Percentiles rank a stretch among this genome's conserved stretches.
These are phyloP conservation scores for Zosterops borbonicus DNA, from an alignment of 2,113 vertebrate genomes.

Conservation along the genomic window DNA sequence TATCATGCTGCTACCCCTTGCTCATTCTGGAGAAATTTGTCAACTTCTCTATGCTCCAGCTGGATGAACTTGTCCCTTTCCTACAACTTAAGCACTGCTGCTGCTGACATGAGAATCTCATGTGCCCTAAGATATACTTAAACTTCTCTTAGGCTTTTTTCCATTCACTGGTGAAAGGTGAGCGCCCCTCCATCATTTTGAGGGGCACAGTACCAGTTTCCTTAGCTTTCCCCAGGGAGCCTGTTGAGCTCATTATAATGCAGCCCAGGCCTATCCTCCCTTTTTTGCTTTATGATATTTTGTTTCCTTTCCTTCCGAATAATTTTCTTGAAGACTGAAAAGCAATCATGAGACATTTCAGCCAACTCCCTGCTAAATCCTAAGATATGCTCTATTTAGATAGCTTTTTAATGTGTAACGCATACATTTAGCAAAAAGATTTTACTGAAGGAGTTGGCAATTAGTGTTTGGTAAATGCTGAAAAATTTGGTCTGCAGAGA, in stretches of 20 bases:
- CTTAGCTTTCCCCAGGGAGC: slow-evolving; percentile 26
- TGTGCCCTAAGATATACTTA: neutral
- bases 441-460: slow-evolving; percentile 8
- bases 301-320: slow-evolving; percentile 58
- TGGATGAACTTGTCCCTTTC: neutral
- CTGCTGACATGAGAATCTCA: neutral
- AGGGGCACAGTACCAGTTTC: neutral
- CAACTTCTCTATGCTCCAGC: neutral
- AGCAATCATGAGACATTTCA: slow-evolving; percentile 46
- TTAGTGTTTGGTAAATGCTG: slow-evolving; percentile 29
- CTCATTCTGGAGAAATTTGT: neutral
- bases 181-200: accelerated
- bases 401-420: neutral
- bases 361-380: slow-evolving; percentile 63
- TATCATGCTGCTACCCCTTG: neutral
- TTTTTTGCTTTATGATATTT: slow-evolving; percentile 52
- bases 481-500: slow-evolving; percentile 44
- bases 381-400: slow-evolving; percentile 14
- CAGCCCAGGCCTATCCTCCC: neutral
- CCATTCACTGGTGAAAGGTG: neutral
- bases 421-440: neutral
- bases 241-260: slow-evolving; percentile 29
- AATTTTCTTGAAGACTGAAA: slow-evolving; percentile 67
- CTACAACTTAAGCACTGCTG: neutral
- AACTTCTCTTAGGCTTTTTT: neutral